Base-by-base conservation (phyloP, 2,888 invertebrate species). In the Lagria hirta region DNA sequence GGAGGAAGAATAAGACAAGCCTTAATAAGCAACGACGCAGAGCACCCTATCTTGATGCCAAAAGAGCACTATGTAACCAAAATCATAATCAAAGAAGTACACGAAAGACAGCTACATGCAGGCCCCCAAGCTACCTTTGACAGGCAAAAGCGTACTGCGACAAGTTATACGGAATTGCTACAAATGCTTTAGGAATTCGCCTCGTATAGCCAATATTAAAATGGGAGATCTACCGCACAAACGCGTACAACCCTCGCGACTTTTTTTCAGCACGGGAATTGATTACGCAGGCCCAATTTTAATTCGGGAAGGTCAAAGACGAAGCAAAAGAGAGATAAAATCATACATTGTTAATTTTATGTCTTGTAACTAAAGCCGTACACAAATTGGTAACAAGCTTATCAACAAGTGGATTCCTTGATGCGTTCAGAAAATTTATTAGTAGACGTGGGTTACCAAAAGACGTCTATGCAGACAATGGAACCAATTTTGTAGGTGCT, bases 271-370 rank as follows among this genome's bases (percentile, higher is more conserved):
- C 18, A 37, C 40, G 3, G 55, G 53, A 8, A 38, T 58, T 3
- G 58, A 56, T 16, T 56, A 36, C 24, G 50, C 40, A 15, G 54
- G 52, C 12, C 51, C 49, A 1, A 44, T 45, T 22, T 11, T 45
- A 1, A 13, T 55, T n/a, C 51, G 46, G 32, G 47, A 51, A 16
- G 17, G 38, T 6, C 26, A 24, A 21, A 7, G 29, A 8, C 26
- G 48, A 13, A 35, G 41, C 21, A 20, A 28, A 10, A 13, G 12
- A 11, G 29, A 35, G 1, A 35, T 45, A 13, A 51, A 51, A 12
- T 16, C 45, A 1, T 51, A 48, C 35, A 18, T 49, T n/a, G 42
- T 34, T 11, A 10, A 46, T 10, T 50, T 50, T 50, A 7, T 50
- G 50, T 12, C 44, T 47, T 11, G 18, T 29, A 14, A 48, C 36